Evolutionary conservation across 2,888 invertebrate genomes (phyloP), one percentile per base, ranked within the genome.

Genomic region (Ichneumon xanthorius): DNA sequence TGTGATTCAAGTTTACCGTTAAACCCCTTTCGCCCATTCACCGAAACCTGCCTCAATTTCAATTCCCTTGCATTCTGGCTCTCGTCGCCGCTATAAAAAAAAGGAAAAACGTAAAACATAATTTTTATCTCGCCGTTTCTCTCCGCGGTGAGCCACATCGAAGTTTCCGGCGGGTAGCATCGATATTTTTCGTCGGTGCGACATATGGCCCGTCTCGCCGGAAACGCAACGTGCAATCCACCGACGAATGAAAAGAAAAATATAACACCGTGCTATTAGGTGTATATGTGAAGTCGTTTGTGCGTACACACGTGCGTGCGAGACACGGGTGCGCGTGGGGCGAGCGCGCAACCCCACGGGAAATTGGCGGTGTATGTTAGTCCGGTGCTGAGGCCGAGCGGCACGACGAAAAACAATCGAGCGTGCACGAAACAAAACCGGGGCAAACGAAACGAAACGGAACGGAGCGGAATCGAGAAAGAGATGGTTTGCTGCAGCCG

Each of bases 371-470:
- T 78, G 70, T 88, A 61, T 0, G 45, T 16, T 48, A 48, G 45
- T 48, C 16, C 45, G 30, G 63, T 6, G 30, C 63, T 63, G n/a
- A 33, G 30, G 63, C 61, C 14, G 61, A 16, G 63, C 33, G 33
- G 63, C 63, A 30, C 82, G 87, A 85, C 88, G 87, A 88, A 89
- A 83, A 88, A 92, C 91, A 92, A 92, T 90, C 87, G 90, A 88
- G 85, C 89, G 86, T 87, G 88, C 86, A 87, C 84, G 83, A 87
- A 88, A 91, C 89, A 90, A 89, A 90, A 90, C 88, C 87, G 78
- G 85, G 87, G 81, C 85, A 87, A 85, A 87, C 73, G 82, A 86
- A 88, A 88, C 87, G 86, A 88, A 88, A 90, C 89, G 88, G 86
- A 88, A 87, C 86, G 83, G 81, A 89, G 86, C 86, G 87, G 88